phyloP scores from a whole-genome alignment of 2,888 invertebrate genomes.

The Idaea biselata region DNA sequence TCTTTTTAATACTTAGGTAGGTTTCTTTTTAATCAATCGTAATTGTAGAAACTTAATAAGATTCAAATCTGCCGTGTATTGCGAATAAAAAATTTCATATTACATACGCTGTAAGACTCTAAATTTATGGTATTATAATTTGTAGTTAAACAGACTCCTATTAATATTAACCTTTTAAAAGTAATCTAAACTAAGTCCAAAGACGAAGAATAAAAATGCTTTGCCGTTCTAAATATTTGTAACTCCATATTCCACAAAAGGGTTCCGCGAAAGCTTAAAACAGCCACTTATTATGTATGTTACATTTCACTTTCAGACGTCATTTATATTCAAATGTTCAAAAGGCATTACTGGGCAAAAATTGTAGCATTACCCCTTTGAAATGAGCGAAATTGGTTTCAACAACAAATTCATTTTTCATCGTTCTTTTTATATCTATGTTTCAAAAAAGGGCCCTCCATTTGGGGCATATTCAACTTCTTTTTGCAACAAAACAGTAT shows the following conservation, averaged over 20 bases:
- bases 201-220: neutral
- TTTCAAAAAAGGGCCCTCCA: constrained; percentile 26
- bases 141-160: no score
- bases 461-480: constrained; percentile 1
- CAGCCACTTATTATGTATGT: constrained; percentile 82
- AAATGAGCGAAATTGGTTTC: constrained; percentile 69
- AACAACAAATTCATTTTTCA: constrained; percentile 55
- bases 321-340: constrained; percentile 81
- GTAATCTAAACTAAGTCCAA: neutral
- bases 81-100: no score
- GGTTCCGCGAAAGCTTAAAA: constrained; percentile 79
- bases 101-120: no score
- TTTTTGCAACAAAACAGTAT: constrained; percentile 3
- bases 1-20: neutral
- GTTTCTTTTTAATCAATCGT: neutral
- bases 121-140: no score
- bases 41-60: no score
- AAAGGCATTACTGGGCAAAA: constrained; percentile 80
- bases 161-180: neutral
- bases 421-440: constrained; percentile 35
- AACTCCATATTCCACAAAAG: constrained; percentile 74
- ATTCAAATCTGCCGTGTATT: no score
- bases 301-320: constrained; percentile 81
- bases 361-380: constrained; percentile 76
- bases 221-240: constrained; percentile 24